Base-by-base conservation (phyloP, 2,888 invertebrate species). In the Sabatieria punctata region DNA sequence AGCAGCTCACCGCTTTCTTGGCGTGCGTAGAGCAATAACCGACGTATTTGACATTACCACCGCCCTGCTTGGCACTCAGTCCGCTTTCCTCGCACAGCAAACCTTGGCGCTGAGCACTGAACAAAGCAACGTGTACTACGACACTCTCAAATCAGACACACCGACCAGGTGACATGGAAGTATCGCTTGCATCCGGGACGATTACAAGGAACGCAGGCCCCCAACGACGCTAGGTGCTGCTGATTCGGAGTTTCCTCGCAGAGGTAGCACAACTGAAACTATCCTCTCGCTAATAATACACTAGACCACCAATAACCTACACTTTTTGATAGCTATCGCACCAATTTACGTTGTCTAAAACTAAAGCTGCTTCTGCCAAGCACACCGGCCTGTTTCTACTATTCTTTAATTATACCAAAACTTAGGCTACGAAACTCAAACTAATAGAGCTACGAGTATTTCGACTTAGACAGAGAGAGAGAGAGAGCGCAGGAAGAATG, bases 151-250 rank as follows among this genome's bases (percentile, higher is more conserved):
- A 13, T 22, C 18, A 19, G 35, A 13, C 36, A 47, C 15, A 42
- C 52, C 49, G 55, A 70, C 70, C 73, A 95, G 1, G 95, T 95
- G 24, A 95, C 95, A 71, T 95, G 95, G 70, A 95, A 95, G 68
- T 85, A 84, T 66, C 85, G 84, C 68, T 85, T 85, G 71, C 93
- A 93, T 68, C 88, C 89, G 50, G 82, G 77, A 71, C 85, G 88
- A 69, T 91, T 91, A 71, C 95, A 95, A 69, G 88, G 86, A 91
- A 95, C 93, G 66, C 93, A 95, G 27, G 93, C 93, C 38, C 95
- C 95, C 39, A 81, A 77, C 37, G 45, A 45, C 1, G 89, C 80
- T 57, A 81, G 78, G 50, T 77, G 74, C 11, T 21, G 15, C 15
- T 79, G 78, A 66, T 83, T 80, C 1, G 83, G 82, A 63, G 78